A percentile compares a stretch with the other conserved stretches of the same genome.
Conservation (phyloP, 1,140 invertebrate genomes). For the Wasmannia auropunctata region DNA sequence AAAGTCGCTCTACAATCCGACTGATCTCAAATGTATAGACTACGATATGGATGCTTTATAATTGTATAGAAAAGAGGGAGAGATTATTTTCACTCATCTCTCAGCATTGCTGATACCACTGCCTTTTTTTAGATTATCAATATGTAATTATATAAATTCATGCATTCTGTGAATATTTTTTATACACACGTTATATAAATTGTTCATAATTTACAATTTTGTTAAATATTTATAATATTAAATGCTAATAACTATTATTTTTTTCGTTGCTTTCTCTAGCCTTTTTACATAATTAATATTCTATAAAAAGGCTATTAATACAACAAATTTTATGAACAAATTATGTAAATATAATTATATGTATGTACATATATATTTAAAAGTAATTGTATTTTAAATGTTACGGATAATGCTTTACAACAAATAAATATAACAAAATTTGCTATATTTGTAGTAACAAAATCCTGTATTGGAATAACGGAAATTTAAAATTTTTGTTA, state of each 20-base stretch:
- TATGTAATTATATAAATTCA: conserved; percentile 41
- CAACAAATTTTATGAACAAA: not conserved
- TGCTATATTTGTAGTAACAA: not conserved
- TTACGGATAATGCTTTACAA: not conserved
- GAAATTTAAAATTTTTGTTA: not conserved
- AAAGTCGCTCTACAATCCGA: conserved; percentile 68
- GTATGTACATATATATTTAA: not conserved
- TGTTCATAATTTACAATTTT: conserved; percentile 23
- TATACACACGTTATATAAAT: not conserved
- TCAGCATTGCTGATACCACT: not conserved
- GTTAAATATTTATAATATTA: not conserved
- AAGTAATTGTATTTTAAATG: not conserved
- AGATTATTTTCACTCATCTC: not conserved
- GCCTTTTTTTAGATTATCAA: not conserved
- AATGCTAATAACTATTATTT: not conserved
- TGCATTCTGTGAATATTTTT: conserved; percentile 15
- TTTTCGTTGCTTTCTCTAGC: not conserved
- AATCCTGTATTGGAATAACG: not conserved
- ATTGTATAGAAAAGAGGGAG: not conserved
- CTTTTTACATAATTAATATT: not conserved
- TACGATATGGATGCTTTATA: conserved; percentile 35
- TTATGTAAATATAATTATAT: not conserved
- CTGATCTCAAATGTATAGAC: conserved; percentile 53
- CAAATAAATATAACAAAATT: too few species aligned
- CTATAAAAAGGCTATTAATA: not conserved